Evolutionary conservation across 2,888 invertebrate species (phyloP).

Genomic region (Anodontia alba): DNA sequence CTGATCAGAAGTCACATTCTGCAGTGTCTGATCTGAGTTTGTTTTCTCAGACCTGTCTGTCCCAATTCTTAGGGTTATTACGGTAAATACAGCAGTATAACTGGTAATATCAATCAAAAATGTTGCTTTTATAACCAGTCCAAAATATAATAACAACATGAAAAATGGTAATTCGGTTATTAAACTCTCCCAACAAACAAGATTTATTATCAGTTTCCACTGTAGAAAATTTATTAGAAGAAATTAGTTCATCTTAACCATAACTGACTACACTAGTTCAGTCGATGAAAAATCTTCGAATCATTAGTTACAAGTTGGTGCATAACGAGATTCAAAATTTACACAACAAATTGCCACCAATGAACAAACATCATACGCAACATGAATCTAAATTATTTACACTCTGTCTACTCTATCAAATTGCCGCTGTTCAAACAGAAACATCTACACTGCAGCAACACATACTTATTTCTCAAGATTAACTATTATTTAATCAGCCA

Average conservation of each 20-base stretch:
- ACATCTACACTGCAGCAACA: background rate
- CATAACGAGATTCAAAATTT: conserved; percentile 18
- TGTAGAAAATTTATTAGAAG: background rate
- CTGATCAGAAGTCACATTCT: no score
- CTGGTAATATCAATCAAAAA: no score
- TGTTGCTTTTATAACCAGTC: no score
- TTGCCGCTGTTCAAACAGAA: background rate
- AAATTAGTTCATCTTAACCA: conserved; percentile 11
- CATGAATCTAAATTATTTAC: conserved; percentile 18
- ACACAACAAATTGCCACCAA: conserved; percentile 12
- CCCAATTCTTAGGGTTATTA: no score
- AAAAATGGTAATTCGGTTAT: conserved; percentile 2
- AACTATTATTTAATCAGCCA: conserved; percentile 18
- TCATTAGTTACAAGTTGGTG: conserved; percentile 10
- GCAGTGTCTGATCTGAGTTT: no score
- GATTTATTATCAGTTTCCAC: conserved; percentile 1
- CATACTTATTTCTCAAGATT: conserved; percentile 20
- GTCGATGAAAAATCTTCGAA: background rate
- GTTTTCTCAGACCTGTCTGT: no score
- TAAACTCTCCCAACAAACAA: background rate
- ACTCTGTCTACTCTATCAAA: conserved; percentile 16
- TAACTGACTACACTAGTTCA: conserved; percentile 10
- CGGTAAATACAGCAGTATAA: no score
- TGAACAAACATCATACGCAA: background rate
- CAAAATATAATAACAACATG: background rate